Conservation (phyloP, 2,113 vertebrate species). For the Leptobrachium leishanense region DNA sequence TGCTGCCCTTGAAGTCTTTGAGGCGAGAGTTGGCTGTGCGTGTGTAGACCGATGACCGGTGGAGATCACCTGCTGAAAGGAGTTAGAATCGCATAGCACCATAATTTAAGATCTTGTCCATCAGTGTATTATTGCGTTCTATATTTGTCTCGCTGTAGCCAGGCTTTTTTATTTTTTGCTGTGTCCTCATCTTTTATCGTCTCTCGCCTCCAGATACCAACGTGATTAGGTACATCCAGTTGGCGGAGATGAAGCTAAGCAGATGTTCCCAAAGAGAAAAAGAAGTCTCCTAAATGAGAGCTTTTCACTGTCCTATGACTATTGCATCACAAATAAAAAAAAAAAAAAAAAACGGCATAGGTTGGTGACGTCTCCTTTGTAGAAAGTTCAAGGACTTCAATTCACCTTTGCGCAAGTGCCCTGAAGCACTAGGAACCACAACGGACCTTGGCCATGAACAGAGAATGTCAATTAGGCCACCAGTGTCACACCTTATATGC, state of each 20-base stretch:
- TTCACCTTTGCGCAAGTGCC: constrained; percentile 18
- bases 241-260: constrained; percentile 98
- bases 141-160: too few species aligned
- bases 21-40: too few species aligned
- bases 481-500: background rate
- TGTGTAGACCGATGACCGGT: too few species aligned
- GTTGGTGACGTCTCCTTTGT: constrained; percentile 51
- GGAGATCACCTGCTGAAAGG: too few species aligned
- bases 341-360: constrained; percentile 52
- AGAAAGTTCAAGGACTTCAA: background rate
- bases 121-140: too few species aligned
- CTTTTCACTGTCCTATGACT: constrained; percentile 51
- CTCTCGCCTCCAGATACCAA: constrained; percentile 85
- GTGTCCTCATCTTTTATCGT: constrained; percentile 4
- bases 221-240: constrained; percentile 95
- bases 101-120: too few species aligned
- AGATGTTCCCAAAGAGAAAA: constrained; percentile 90
- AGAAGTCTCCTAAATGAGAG: constrained; percentile 77
- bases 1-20: too few species aligned
- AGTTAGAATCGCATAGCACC: too few species aligned
- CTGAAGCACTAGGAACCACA: background rate
- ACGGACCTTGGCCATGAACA: background rate
- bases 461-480: background rate
- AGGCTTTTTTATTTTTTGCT: too few species aligned
- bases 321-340: constrained; percentile 40